These are phyloP conservation scores for Ariopsis seemanni DNA, from an alignment of 2,113 vertebrate species.

Conservation along the genomic window DNA sequence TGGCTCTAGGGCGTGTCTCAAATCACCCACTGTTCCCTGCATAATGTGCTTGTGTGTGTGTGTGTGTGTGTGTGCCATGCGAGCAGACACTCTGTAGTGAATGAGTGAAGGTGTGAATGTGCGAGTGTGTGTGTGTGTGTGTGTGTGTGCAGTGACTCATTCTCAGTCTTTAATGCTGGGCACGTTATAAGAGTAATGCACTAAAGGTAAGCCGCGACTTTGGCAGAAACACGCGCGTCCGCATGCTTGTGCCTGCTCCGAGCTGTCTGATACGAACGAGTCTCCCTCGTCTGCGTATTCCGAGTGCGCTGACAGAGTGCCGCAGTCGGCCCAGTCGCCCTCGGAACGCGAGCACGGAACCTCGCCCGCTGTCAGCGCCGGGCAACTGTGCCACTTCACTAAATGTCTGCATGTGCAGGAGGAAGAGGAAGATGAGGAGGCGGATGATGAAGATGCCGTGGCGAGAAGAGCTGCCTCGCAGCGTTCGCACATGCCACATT, in stretches of 20 bases:
- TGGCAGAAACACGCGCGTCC: slow-evolving; percentile 96
- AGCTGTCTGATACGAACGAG: slow-evolving; percentile 96
- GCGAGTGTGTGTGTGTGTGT: slow-evolving; percentile 5
- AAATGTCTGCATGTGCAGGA: slow-evolving; percentile 87
- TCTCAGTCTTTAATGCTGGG: slow-evolving; percentile 64
- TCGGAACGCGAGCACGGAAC: slow-evolving; percentile 79
- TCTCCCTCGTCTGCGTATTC: slow-evolving; percentile 94
- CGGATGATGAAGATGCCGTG: slow-evolving; percentile 74
- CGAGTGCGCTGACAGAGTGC: slow-evolving; percentile 87
- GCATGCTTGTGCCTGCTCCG: slow-evolving; percentile 94
- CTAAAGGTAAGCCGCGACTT: slow-evolving; percentile 86
- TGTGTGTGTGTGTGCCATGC: slow-evolving; percentile 4
- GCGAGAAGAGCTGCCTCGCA: slow-evolving; percentile 84
- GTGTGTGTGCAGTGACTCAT: slow-evolving; percentile 13
- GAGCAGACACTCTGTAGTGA: slow-evolving; percentile 12
- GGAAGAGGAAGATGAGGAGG: slow-evolving; percentile 67
- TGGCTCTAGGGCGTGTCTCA: slow-evolving; percentile 36
- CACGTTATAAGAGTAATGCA: slow-evolving; percentile 69
- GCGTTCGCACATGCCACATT: slow-evolving; percentile 83
- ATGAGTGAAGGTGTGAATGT: slow-evolving; percentile 17
- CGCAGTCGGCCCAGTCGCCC: slow-evolving; percentile 87
- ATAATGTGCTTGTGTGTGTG: slow-evolving; percentile 59
- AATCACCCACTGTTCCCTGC: slow-evolving; percentile 50
- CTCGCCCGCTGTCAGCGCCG: slow-evolving; percentile 76
- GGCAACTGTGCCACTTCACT: slow-evolving; percentile 93